phyloP scores from a whole-genome alignment of 2,113 vertebrate species.

The Stomatorhinus ivindoensis region DNA sequence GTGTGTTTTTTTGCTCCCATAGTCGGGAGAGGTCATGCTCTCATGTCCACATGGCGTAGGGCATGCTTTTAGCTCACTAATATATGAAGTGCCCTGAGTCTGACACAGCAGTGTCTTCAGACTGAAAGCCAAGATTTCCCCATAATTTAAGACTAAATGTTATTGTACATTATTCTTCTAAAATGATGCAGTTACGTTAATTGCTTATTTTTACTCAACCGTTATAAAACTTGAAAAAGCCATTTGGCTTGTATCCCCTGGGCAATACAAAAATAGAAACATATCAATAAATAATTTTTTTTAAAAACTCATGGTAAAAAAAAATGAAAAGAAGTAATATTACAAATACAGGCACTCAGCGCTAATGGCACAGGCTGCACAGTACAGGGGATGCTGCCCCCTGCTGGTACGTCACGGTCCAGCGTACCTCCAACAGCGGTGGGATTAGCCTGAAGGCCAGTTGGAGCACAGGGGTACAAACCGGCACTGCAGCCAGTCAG shows the following conservation, averaged over 20 bases:
- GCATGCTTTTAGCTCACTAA: not conserved
- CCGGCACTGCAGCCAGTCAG: not conserved
- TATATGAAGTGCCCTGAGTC: not conserved
- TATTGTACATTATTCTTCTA: not conserved
- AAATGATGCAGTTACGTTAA: not conserved
- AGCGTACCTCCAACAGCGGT: not conserved
- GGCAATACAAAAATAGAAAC: constrained; percentile 29
- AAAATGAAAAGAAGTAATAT: constrained; percentile 13
- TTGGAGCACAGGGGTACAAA: not conserved
- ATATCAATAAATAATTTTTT: constrained; percentile 29
- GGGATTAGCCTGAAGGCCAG: not conserved
- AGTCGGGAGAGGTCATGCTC: not conserved
- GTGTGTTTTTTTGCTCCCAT: not conserved
- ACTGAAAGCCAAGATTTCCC: constrained; percentile 19
- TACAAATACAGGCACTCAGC: constrained; percentile 27
- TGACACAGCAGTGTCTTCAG: not conserved
- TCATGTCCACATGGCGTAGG: not conserved
- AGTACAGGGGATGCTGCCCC: constrained; percentile 23
- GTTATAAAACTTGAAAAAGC: constrained; percentile 28
- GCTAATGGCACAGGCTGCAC: constrained; percentile 6
- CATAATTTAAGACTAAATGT: constrained; percentile 29
- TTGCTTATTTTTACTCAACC: constrained; percentile 35
- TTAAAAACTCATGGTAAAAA: not conserved
- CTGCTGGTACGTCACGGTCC: not conserved
- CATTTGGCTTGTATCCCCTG: constrained; percentile 37